Evolutionary conservation across 2,888 invertebrate genomes (phyloP), one percentile per base, ranked within the genome.

Genomic region (Empis stercorea): DNA sequence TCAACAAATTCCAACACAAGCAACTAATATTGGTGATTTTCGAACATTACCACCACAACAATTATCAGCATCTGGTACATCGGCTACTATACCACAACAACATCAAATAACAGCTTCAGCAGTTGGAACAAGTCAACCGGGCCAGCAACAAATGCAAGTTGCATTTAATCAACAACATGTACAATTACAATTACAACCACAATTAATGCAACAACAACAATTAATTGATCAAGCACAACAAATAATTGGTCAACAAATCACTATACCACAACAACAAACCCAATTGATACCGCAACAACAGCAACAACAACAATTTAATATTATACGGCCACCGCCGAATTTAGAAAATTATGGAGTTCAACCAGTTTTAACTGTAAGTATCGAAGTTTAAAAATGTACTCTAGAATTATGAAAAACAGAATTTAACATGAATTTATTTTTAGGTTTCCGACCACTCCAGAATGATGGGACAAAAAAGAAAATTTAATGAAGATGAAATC

Each of bases 401-500:
- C 7, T 36, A 10, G 4, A 10, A 38, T n/a, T 4, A 41, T 17
- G 13, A 17, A 41, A 14, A 10, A 37, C 1, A 15, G n/a, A 43
- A 36, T 37, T 30, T 9, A 20, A 6, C 2, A n/a, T 13, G 3
- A 17, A 10, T 20, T 9, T 30, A 36, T 15, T 47, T 37, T 27
- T 14, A 46, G 43, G 30, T 45, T 6, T 34, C 43, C 20, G 46
- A 42, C 4, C 36, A 43, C 16, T 2, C 30, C 36, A 30, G 15
- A 40, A 40, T 40, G 23, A 40, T 41, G 15, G 49, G 45, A 20
- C 51, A 51, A 30, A 52, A 52, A 36, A 46, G 52, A 5, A 52
- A 52, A 41, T 43, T 49, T 17, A 54, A 54, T 10, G 51, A 50
- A n/a, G 54, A 55, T 23, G 50, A 51, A 36, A 17, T 34, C 9